Conservation (phyloP, 2,797 vertebrate species). For the Iguana delicatissima region DNA sequence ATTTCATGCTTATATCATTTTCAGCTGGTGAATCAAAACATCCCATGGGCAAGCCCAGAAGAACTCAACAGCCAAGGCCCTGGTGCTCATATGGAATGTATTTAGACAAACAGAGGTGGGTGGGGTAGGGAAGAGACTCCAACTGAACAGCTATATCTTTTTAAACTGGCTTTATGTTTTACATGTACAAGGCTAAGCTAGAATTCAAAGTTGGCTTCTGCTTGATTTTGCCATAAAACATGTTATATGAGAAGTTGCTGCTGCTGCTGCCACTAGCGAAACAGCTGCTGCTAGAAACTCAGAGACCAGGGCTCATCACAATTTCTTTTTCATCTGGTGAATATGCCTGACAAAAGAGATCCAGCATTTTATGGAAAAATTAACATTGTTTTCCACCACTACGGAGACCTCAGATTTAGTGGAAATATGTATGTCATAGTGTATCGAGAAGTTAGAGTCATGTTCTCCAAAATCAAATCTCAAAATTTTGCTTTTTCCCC, state of each 20-base stretch:
- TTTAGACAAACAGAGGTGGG: conserved; percentile 59
- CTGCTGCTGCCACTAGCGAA: conserved; percentile 76
- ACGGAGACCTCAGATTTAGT: neutral
- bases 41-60: conserved; percentile 65
- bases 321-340: conserved; percentile 52
- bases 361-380: conserved; percentile 29
- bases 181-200: conserved; percentile 67
- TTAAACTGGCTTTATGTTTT: conserved; percentile 76
- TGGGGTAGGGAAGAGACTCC: conserved; percentile 47
- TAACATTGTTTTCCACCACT: neutral
- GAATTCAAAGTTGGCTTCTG: conserved; percentile 82
- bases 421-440: neutral
- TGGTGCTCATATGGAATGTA: conserved; percentile 79
- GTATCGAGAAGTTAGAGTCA: neutral
- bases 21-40: conserved; percentile 66
- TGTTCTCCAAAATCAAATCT: neutral
- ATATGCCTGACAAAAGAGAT: conserved; percentile 31
- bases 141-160: conserved; percentile 70
- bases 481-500: neutral
- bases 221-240: conserved; percentile 79
- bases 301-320: conserved; percentile 54
- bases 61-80: conserved; percentile 65
- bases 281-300: conserved; percentile 73
- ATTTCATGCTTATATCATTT: conserved; percentile 64
- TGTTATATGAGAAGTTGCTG: conserved; percentile 78